A percentile compares a stretch with the other conserved stretches of the same genome.
These are phyloP conservation scores for Mormoops blainvillei DNA, from an alignment of 2,113 vertebrate genomes.

Conservation along the genomic window DNA sequence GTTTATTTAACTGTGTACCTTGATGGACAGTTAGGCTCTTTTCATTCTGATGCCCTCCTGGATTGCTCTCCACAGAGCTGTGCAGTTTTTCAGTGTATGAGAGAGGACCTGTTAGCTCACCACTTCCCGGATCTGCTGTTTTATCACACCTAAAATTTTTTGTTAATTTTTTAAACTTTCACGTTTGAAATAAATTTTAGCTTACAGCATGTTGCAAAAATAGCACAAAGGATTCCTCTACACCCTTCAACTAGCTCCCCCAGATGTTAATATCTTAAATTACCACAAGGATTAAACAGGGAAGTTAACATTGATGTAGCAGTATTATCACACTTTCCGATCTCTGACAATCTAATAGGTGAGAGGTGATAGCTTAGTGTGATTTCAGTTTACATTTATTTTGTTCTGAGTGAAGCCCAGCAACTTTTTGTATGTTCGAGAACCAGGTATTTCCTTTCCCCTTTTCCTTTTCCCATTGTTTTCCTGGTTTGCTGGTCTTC, in stretches of 20 bases:
- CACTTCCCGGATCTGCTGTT: neutral
- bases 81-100: neutral
- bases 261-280: neutral
- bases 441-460: neutral
- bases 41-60: neutral
- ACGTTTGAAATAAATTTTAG: slow-evolving; percentile 10
- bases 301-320: rapidly evolving
- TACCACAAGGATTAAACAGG: neutral
- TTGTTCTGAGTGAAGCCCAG: neutral
- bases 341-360: neutral
- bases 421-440: neutral
- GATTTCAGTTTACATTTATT: neutral
- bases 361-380: neutral
- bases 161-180: neutral
- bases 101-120: neutral
- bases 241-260: neutral
- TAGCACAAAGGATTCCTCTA: neutral
- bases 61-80: rapidly evolving
- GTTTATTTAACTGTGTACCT: neutral
- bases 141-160: neutral
- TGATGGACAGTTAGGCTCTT: rapidly evolving
- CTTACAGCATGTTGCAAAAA: neutral
- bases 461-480: neutral
- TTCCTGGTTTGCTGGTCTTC: neutral
- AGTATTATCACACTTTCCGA: neutral